Evolutionary conservation across 2,113 vertebrate species (phyloP).

Genomic region (Ammospiza caudacuta): DNA sequence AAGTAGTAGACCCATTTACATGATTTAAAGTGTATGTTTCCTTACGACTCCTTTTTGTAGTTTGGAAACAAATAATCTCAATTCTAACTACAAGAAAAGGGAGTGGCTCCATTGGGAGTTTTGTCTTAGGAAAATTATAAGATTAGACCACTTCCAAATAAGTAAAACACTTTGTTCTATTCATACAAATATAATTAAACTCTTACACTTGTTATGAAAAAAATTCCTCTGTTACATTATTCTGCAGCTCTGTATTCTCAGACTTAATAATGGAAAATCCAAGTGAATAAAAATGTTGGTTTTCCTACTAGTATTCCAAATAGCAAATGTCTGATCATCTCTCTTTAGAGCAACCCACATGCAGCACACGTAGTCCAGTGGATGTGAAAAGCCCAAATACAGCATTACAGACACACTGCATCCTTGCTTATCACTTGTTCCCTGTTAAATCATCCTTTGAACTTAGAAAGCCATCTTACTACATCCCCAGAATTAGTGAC

Average conservation of each 20-base stretch:
- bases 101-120: background rate
- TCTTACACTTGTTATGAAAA: background rate
- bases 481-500: background rate
- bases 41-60: background rate
- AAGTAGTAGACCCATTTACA: background rate
- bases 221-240: background rate
- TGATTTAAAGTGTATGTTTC: background rate
- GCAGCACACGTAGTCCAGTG: background rate
- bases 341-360: background rate
- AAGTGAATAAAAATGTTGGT: background rate
- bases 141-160: constrained; percentile 1
- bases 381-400: background rate
- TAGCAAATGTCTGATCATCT: background rate
- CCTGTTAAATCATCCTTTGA: background rate
- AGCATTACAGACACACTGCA: background rate
- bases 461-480: background rate
- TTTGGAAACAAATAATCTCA: background rate
- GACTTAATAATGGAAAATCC: background rate
- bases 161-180: constrained; percentile 21
- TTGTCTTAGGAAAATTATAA: background rate
- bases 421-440: background rate
- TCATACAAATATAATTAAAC: background rate
- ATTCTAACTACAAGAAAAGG: background rate
- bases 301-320: background rate
- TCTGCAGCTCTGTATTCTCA: background rate